Evolutionary conservation across 1,140 invertebrate species (phyloP), one percentile per base, ranked within the genome.

Genomic region (Ctenoplectra terminalis): DNA sequence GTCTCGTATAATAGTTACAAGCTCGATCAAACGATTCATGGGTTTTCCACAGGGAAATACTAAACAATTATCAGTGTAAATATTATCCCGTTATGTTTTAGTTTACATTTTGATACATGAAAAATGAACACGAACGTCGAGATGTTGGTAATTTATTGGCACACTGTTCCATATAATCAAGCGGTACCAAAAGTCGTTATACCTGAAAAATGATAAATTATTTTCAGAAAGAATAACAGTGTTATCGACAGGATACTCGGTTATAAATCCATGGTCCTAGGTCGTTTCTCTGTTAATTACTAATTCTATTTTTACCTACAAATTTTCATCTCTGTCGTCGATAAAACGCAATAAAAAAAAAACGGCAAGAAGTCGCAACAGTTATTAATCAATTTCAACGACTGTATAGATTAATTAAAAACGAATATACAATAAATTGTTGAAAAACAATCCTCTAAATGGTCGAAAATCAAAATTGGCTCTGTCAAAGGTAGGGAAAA

Each of bases 1-100:
- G 34, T 11, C n/a, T 37, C 17, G 56, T 40, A 17, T 72, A 72
- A 72, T 50, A 72, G 52, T 72, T 56, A 56, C 26, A 26, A 56
- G n/a, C 70, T 56, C 23, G 15, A 54, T 26, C n/a, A 17, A 40
- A 15, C 17, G n/a, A 37, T 71, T 71, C 26, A 26, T 34, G 17
- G n/a, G n/a, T 26, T 26, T 71, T 15, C 54, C 31, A 8, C 17
- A 17, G 20, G 6, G 58, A 31, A 34, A 1, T 34, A 61, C 8
- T 23, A 61, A 61, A 20, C 31, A n/a, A n/a, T n/a, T 61, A 63
- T 37, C 37, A n/a, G n/a, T 37, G 37, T 23, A 20, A 63, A 63
- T 37, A 37, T 63, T 15, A 37, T 37, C 20, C 29, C 56, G 29
- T 58, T 29, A 17, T 7, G 29, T 15, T 58, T 29, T 1, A 34